Percentiles rank a stretch among this genome's conserved stretches.
Conservation (phyloP, 1,140 invertebrate species). For the Euwallacea similis region DNA sequence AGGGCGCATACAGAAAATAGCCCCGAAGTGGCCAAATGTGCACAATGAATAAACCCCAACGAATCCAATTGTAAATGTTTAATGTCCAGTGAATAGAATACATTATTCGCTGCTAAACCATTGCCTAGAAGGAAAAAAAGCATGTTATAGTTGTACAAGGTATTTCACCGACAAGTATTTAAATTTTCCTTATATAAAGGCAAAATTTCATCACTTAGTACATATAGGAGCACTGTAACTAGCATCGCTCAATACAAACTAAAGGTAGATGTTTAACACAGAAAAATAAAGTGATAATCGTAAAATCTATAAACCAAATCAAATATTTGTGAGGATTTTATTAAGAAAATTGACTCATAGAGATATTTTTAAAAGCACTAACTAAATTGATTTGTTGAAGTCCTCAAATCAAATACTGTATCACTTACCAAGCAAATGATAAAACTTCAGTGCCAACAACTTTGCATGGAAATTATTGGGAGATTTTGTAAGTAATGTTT, state of each 20-base stretch:
- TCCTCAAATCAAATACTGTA: neutral
- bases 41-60: conserved; percentile 79
- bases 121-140: conserved; percentile 61
- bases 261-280: too few relatives aligned
- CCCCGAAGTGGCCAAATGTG: conserved; percentile 69
- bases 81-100: conserved; percentile 76
- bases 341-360: neutral
- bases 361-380: neutral
- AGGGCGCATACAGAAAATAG: conserved; percentile 66
- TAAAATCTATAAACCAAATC: neutral
- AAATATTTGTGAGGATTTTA: neutral
- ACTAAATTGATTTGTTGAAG: neutral
- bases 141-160: neutral
- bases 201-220: too few relatives aligned
- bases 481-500: conserved; percentile 69
- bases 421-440: conserved; percentile 69
- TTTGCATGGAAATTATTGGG: conserved; percentile 80
- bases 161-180: neutral
- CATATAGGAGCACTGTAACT: too few relatives aligned
- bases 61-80: conserved; percentile 96
- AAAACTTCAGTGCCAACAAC: conserved; percentile 71
- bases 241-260: too few relatives aligned
- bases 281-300: neutral
- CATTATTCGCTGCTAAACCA: conserved; percentile 66
- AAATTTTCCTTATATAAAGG: too few relatives aligned